Base-by-base conservation (phyloP, 1,140 invertebrate genomes). In the Trypoxylus dichotomus region DNA sequence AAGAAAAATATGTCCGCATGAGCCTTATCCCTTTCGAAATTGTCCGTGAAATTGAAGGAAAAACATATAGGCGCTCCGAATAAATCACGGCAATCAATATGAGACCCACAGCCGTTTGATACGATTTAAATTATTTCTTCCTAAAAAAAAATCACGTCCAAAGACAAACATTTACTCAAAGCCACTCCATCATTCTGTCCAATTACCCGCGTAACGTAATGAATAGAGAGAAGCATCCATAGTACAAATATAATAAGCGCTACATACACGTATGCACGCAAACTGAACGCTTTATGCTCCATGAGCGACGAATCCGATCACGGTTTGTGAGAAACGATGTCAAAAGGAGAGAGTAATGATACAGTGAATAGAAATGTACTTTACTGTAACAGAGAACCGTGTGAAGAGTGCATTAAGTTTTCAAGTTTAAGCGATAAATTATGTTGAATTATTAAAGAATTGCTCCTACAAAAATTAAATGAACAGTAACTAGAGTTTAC, bases 101-200 rank as follows among this genome's bases (percentile, higher is more conserved):
- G 19, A 68, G 15, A 27, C 24, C 60, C 60, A 29, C 21, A 68
- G 60, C 19, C 47, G 19, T 54, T 68, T 68, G 19, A 68, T 68
- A 19, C 27, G 60, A 68, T 68, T 68, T 68, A 68, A 68, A 68
- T 68, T 68, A 68, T 68, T 68, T 24, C 60, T 68, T 68, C 60
- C 19, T 68, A 68, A 68, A 68, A 54, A 37, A 37, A 68, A 68
- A 68, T 68, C 60, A 68, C 60, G 60, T 68, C 60, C 60, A 29
- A 27, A 68, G 60, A 24, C 60, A 68, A 68, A 68, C 60, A 68
- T 68, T 68, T 68, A 68, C 60, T 29, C 60, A 27, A 68, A 68
- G 60, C 60, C 60, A 68, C 60, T 68, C 60, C 60, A 68, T 68
- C 60, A 68, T 68, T 68, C 60, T 68, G 60, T 68, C 60, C 60